Base-by-base conservation (phyloP, 2,113 vertebrate species). In the Turdus rufiventris region DNA sequence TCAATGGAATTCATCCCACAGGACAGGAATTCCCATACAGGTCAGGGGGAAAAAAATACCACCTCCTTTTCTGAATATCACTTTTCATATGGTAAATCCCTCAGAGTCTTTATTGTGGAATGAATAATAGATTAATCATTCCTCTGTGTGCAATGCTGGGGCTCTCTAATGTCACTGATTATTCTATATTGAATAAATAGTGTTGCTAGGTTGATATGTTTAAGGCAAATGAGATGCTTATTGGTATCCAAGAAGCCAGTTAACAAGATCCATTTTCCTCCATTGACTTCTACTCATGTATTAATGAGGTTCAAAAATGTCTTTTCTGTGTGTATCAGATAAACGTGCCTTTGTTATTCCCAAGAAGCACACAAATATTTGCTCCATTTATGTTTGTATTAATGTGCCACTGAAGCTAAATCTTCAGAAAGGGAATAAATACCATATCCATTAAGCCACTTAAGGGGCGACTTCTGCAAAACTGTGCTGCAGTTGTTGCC, bases 231-330 rank as follows among this genome's bases (percentile, higher is more conserved):
- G 94, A 97, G 94, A 96, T 96, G 91, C 88, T 97, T 93, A 97
- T 94, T 96, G 95, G 93, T 97, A 97, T 96, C 96, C 94, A 97
- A 95, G 91, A 96, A 97, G 92, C 87, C 77, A 96, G 83, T 97
- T 96, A 97, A 97, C 93, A 95, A 97, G 95, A 96, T 92, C 93
- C 90, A 96, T 97, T 97, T 97, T 92, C 94, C 92, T 95, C 89
- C 94, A 95, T 97, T 97, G 94, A 96, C 90, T 96, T 97, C 93
- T 97, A 96, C 95, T 97, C 93, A 38, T 91, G 81, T 97, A 94
- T 97, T 97, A 97, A 97, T 97, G 94, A 97, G 95, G 93, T 94
- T 97, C 93, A 96, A 96, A 95, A 97, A 95, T 91, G 74, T 94
- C 94, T 97, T 97, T 97, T 96, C 93, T 96, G 63, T 91, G 68